phyloP scores from a whole-genome alignment of 1,140 invertebrate species.

The Apis dorsata region DNA sequence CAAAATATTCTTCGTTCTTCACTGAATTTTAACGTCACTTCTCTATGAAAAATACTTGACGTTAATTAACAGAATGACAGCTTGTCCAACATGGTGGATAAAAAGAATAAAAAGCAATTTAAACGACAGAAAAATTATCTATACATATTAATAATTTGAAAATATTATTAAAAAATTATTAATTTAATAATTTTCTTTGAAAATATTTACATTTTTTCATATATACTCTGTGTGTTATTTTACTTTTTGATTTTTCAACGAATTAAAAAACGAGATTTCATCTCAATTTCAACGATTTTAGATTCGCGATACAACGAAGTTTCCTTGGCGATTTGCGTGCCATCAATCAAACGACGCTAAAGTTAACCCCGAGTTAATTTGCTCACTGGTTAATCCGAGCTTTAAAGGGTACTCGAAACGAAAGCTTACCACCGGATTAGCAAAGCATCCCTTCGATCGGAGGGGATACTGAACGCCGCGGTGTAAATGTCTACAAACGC shows the following conservation, averaged over 20 bases:
- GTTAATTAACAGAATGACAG: constrained; percentile 17
- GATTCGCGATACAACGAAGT: neutral
- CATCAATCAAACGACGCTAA: constrained; percentile 38
- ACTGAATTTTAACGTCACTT: neutral
- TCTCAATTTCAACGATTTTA: too few relatives aligned
- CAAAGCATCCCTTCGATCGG: constrained; percentile 47
- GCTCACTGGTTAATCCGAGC: constrained; percentile 44
- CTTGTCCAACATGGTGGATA: too few relatives aligned
- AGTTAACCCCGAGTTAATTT: constrained; percentile 59
- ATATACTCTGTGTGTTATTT: too few relatives aligned
- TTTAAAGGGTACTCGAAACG: constrained; percentile 53
- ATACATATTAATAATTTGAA: too few relatives aligned
- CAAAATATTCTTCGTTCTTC: neutral
- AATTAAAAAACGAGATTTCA: too few relatives aligned
- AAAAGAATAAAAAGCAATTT: too few relatives aligned
- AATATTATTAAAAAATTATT: too few relatives aligned
- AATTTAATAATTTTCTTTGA: too few relatives aligned
- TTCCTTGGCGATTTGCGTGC: neutral
- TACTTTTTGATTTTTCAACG: too few relatives aligned
- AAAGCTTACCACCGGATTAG: constrained; percentile 58
- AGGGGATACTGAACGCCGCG: constrained; percentile 8
- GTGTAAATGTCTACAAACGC: constrained; percentile 37
- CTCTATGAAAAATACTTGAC: constrained; percentile 26
- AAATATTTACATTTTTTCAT: too few relatives aligned
- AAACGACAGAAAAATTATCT: too few relatives aligned